Evolutionary conservation across 1,140 invertebrate genomes (phyloP), one percentile per base, ranked within the genome.

Genomic region (Aleiodes sp.): DNA sequence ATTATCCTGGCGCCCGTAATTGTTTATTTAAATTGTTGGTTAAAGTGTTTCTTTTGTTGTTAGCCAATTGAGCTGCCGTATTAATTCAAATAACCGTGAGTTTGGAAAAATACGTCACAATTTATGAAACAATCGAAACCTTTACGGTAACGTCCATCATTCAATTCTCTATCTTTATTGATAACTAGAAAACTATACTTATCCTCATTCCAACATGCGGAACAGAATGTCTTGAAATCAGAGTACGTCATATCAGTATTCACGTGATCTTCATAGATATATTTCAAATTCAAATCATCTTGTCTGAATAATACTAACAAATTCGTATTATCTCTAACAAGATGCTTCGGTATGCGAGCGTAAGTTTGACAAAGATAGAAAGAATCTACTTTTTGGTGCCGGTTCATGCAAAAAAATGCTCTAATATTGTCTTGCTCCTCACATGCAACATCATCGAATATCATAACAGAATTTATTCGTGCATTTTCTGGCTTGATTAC

Each of bases 41-140:
- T n/a, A n/a, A n/a, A n/a, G n/a, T n/a, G n/a, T n/a, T n/a, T n/a
- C n/a, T n/a, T n/a, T n/a, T n/a, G n/a, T n/a, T n/a, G n/a, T n/a
- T n/a, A n/a, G n/a, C n/a, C n/a, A n/a, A n/a, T n/a, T n/a, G n/a
- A n/a, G n/a, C n/a, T n/a, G n/a, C n/a, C n/a, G n/a, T n/a, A n/a
- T n/a, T n/a, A n/a, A n/a, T n/a, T n/a, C n/a, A n/a, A n/a, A n/a
- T n/a, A n/a, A n/a, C n/a, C n/a, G n/a, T n/a, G n/a, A n/a, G n/a
- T n/a, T n/a, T n/a, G n/a, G n/a, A n/a, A n/a, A n/a, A n/a, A n/a
- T n/a, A n/a, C n/a, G n/a, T n/a, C n/a, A n/a, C n/a, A n/a, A n/a
- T n/a, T n/a, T n/a, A 62, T 41, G n/a, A 65, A 65, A 16, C 6
- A 65, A 31, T 70, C 63, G 4, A 70, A 70, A n/a, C 63, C 35